These are phyloP conservation scores for Hipposideros larvatus DNA, from an alignment of 2,797 vertebrate genomes.

Conservation along the genomic window DNA sequence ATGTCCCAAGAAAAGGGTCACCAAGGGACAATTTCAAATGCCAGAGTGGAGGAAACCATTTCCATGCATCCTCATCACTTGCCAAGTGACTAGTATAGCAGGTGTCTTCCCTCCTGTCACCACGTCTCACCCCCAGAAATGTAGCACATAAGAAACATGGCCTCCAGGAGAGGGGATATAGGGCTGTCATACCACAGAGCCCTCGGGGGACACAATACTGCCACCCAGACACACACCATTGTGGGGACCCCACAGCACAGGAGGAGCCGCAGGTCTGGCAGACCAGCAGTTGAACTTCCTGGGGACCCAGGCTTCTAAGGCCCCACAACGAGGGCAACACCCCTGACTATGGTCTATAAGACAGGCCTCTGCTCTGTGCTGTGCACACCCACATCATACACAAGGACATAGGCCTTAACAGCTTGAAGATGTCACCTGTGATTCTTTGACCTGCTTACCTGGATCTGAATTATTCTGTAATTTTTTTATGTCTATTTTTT, in stretches of 20 bases:
- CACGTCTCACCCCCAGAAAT: not conserved
- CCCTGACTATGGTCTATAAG: not conserved
- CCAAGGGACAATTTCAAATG: not conserved
- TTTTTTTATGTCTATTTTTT: too few species aligned
- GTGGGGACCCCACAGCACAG: not conserved
- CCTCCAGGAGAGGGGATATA: not conserved
- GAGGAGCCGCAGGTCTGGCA: not conserved
- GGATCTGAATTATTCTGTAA: slow-evolving; percentile 62
- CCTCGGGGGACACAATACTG: not conserved
- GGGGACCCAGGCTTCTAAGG: not conserved
- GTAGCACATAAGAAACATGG: not conserved
- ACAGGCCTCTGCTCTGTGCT: not conserved
- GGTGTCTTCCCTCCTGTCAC: not conserved
- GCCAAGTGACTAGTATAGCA: not conserved
- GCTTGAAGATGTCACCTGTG: not conserved
- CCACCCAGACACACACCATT: not conserved
- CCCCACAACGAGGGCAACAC: not conserved
- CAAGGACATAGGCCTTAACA: not conserved
- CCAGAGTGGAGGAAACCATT: not conserved
- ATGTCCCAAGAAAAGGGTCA: not conserved
- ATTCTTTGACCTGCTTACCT: slow-evolving; percentile 54
- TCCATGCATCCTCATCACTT: not conserved
- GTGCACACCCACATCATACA: not conserved
- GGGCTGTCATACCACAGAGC: not conserved
- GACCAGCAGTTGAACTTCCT: not conserved